Conservation (phyloP, 1,140 invertebrate genomes). For the Ectropis grisescens region DNA sequence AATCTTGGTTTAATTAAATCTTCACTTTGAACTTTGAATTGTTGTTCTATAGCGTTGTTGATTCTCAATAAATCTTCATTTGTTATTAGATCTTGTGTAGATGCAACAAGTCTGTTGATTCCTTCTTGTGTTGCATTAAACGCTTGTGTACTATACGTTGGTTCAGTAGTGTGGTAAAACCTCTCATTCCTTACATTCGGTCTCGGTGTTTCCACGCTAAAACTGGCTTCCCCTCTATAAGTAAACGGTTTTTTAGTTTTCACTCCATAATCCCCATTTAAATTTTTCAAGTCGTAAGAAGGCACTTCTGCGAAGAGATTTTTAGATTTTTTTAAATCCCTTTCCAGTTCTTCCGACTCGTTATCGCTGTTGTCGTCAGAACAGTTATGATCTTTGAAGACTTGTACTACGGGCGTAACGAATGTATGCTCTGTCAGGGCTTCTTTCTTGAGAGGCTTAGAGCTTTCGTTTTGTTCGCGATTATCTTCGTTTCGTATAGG, state of each 20-base stretch:
- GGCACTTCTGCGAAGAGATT: slow-evolving; percentile 17
- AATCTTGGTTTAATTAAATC: slow-evolving; percentile 39
- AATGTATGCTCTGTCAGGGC: slow-evolving; percentile 6
- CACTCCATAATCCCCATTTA: slow-evolving; percentile 32
- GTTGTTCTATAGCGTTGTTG: slow-evolving; percentile 61
- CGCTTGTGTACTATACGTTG: slow-evolving; percentile 14
- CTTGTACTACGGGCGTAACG: slow-evolving; percentile 27
- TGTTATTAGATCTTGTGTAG: slow-evolving; percentile 68
- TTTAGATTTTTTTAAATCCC: slow-evolving; percentile 19
- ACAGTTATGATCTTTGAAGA: slow-evolving; percentile 51
- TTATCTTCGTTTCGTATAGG: slow-evolving; percentile 1
- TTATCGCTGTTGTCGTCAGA: slow-evolving; percentile 19
- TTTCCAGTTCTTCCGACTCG: slow-evolving; percentile 10
- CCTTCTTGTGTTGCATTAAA: slow-evolving; percentile 26
- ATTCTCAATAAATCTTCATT: slow-evolving; percentile 71
- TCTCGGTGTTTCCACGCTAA: slow-evolving; percentile 29
- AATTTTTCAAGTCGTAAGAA: slow-evolving; percentile 22
- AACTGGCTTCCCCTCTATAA: slow-evolving; percentile 31
- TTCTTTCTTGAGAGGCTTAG: slow-evolving; percentile 19
- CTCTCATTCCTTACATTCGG: slow-evolving; percentile 33
- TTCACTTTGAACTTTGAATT: slow-evolving; percentile 28
- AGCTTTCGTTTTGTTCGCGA: slow-evolving; percentile 6
- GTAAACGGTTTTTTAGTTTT: slow-evolving; percentile 20
- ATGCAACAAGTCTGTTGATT: slow-evolving; percentile 66
- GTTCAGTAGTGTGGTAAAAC: slow-evolving; percentile 34